Evolutionary conservation across 2,888 invertebrate genomes (phyloP), one percentile per base, ranked within the genome.

Genomic region (Pegoplata infirma): DNA sequence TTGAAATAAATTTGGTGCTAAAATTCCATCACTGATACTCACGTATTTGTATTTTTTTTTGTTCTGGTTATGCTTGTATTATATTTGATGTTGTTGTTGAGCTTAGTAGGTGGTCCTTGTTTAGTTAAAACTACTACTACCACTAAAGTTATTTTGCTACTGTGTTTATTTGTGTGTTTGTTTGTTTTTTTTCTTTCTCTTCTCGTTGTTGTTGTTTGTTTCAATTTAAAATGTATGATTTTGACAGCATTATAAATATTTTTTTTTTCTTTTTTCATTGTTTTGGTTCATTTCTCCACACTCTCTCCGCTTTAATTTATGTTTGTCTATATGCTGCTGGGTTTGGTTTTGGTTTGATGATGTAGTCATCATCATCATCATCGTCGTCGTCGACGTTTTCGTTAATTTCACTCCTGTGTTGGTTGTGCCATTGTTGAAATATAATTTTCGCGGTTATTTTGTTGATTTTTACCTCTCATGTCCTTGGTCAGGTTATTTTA

Each of bases 391-490:
- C n/a, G n/a, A n/a, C 46, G 19, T 64, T 49, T 68, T 59, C 56
- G 63, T 61, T 72, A 55, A n/a, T n/a, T n/a, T n/a, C n/a, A n/a
- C n/a, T n/a, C n/a, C 58, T 58, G 56, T 63, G 32, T 36, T 46
- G 25, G 36, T 23, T 21, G 16, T 69, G 14, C 28, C 28, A 53
- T 55, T 68, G 21, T 19, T 67, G 47, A 47, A 72, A 68, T 36
- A 53, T 64, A 72, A 49, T 72, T 72, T 71, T 49, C 25, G 58
- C 44, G 67, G 76, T 58, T 68, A 5, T 68, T 36, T 64, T 68
- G 23, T 32, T 61, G 51, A 44, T 58, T 19, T 72, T 55, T 32
- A 64, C 63, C 49, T 64, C 40, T 25, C 19, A 28, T 47, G n/a
- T 5, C 12, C 25, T 6, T 61, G 53, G 64, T 51, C 49, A n/a